Evolutionary conservation across 2,797 vertebrate species (phyloP), one percentile per base, ranked within the genome.

Genomic region (Huso huso): DNA sequence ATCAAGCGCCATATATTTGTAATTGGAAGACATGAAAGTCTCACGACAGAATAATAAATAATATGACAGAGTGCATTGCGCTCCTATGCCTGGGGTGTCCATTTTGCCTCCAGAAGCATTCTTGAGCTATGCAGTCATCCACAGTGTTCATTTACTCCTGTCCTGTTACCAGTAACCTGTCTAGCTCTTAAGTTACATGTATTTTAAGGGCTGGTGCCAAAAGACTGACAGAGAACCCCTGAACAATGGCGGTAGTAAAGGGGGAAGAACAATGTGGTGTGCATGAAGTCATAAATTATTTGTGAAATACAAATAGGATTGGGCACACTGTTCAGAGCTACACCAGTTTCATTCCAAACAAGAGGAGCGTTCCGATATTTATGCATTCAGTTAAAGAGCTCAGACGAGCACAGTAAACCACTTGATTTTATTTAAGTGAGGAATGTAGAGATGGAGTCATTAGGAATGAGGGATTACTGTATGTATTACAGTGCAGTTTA

Each of bases 271-370:
- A 51, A 58, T 68, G 60, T 37, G 7, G 66, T 13, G 48, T n/a
- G 60, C 62, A 62, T 60, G 62, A 52, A 61, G 62, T 18, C 6
- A 58, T 62, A 68, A 68, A 62, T 61, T 50, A 68, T 68, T 68
- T 62, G 49, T 48, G 61, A 62, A 51, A 61, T 68, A 58, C 55
- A 68, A 68, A 68, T 68, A 52, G 66, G 5, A 58, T n/a, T 58
- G 55, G 55, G 55, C 55, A 58, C 11, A 12, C 52, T 60, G 59
- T 50, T 67, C 57, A 67, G 49, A 63, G 61, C 18, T 23, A 68
- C 66, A 62, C 59, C 51, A 62, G 52, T 62, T 63, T 68, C 48
- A 11, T 58, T 58, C 15, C 55, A 11, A 11, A 7, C 55, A 58
- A n/a, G 8, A 58, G 55, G 55, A 7, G 5, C 37, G 37, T 37